Percentiles rank a stretch among this genome's conserved stretches.
Conservation (phyloP, 2,797 vertebrate genomes). For the Chrysocyon brachyurus region DNA sequence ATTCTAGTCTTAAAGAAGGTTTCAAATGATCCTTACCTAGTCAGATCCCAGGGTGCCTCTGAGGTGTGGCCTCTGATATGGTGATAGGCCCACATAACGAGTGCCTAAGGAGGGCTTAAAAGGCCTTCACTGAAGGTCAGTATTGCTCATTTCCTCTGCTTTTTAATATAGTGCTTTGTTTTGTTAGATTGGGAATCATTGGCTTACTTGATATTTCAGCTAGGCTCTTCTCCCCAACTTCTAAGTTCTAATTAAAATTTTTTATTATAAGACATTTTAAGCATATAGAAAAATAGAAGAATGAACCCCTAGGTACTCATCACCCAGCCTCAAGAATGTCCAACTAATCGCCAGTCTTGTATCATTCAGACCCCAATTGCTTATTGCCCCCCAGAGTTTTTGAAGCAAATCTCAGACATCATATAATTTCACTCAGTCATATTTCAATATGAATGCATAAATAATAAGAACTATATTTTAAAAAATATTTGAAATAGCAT, state of each 20-base stretch:
- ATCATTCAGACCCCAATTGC: background rate
- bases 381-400: background rate
- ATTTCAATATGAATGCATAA: constrained; percentile 44
- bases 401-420: constrained; percentile 45
- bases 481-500: constrained; percentile 41
- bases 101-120: background rate
- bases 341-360: background rate
- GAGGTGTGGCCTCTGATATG: background rate
- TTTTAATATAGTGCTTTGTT: background rate
- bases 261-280: background rate
- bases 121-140: background rate
- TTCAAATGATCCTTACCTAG: background rate
- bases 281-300: background rate
- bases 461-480: background rate
- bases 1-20: constrained; percentile 5
- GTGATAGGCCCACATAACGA: background rate
- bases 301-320: background rate
- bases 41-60: background rate
- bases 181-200: background rate
- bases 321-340: background rate
- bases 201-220: constrained; percentile 3
- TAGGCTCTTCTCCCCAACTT: background rate
- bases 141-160: background rate
- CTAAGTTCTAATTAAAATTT: background rate
- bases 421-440: background rate